Evolutionary conservation across 1,140 invertebrate species (phyloP), one percentile per base, ranked within the genome.

Genomic region (Drosophila littoralis): DNA sequence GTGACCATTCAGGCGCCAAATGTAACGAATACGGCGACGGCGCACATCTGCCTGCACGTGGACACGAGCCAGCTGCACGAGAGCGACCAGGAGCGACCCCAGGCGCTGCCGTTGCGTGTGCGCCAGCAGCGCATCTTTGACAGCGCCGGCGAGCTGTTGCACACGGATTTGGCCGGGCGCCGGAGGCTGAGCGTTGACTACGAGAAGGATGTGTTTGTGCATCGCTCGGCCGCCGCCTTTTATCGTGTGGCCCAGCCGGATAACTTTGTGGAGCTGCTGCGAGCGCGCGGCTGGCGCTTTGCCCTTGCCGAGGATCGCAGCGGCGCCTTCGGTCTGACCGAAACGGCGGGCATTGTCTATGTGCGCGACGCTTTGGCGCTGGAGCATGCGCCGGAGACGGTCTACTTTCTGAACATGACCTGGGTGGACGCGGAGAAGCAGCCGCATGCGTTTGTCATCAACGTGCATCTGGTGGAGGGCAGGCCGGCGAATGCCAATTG

Each of bases 291-390:
- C 45, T 82, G 92, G 55, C 66, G 68, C 5, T 90, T 89, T 42
- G 42, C 67, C 1, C 54, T 92, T 0, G 74, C 40, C 6, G 83
- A 92, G 40, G 91, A 92, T 82, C 80, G 75, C 6, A 81, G 69
- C 32, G 72, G 77, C 6, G 93, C 93, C 6, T 95, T 95, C 76
- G 93, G 93, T 38, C 92, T 95, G 9, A 95, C 94, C 0, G 50
- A 75, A 6, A 88, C 51, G 0, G 93, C 92, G 36, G 95, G 95
- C 0, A 95, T 95, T 55, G 72, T 95, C 15, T 95, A 93, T 77
- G 93, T 95, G 0, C 75, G 86, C 2, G 91, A 95, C 78, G 81
- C 86, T 3, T 78, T 88, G 3, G 81, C 90, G 0, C 80, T 94
- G 13, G 74, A 78, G 57, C 81, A 68, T n/a, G 91, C 93, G 0